phyloP scores from a whole-genome alignment of 1,140 invertebrate species.

The Orchestia grillus region DNA sequence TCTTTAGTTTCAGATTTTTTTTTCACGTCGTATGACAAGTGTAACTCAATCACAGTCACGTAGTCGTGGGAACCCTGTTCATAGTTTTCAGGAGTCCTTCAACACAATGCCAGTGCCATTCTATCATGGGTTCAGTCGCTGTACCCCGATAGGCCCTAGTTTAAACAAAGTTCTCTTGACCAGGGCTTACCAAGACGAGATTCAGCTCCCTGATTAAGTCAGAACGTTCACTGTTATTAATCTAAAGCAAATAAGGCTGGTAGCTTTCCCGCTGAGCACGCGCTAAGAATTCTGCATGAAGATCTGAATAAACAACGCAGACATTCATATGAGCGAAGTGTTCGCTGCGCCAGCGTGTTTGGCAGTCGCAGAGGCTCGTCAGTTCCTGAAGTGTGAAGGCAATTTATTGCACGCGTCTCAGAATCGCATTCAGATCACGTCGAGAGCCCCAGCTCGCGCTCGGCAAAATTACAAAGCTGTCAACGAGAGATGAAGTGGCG shows the following conservation, averaged over 20 bases:
- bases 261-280: not conserved
- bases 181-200: not conserved
- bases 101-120: not conserved
- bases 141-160: not conserved
- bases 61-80: not conserved
- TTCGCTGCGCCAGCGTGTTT: not conserved
- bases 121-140: not conserved
- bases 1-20: not conserved
- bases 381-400: not conserved
- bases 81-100: not conserved
- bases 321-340: not conserved
- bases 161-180: not conserved
- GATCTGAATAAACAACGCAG: not conserved
- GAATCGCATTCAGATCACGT: constrained; percentile 11
- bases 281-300: not conserved
- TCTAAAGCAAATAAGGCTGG: not conserved
- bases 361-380: not conserved
- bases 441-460: not conserved
- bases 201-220: not conserved
- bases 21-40: not conserved
- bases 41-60: too few relatives aligned
- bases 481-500: constrained; percentile 18
- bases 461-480: constrained; percentile 39
- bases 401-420: constrained; percentile 19
- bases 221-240: not conserved